These are phyloP conservation scores for Lutjanus argentimaculatus DNA, from an alignment of 2,797 vertebrate species.

Conservation along the genomic window DNA sequence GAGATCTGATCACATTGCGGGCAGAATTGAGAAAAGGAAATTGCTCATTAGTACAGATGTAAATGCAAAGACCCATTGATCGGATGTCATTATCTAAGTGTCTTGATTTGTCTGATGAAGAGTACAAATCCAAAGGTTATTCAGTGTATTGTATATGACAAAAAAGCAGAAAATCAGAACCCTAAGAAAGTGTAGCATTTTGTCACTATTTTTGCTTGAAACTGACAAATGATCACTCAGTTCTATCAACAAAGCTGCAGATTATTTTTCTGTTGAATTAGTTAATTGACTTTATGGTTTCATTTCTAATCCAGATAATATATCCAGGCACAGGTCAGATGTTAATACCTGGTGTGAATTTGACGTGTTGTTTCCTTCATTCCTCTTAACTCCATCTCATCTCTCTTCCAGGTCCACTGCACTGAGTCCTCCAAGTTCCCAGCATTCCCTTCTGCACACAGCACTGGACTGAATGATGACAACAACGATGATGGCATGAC, in stretches of 20 bases:
- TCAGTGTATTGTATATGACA: no score
- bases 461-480: conserved; percentile 77
- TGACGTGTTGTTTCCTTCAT: not conserved
- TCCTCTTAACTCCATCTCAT: not conserved
- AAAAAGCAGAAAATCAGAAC: no score
- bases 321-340: not conserved
- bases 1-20: not conserved
- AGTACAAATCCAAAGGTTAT: no score
- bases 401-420: conserved; percentile 81
- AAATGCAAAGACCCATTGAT: not conserved
- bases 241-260: not conserved
- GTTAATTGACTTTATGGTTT: not conserved
- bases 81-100: no score
- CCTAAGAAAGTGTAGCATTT: no score
- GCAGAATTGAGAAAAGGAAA: not conserved
- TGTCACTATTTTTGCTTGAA: not conserved
- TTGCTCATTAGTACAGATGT: not conserved
- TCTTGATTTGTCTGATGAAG: no score
- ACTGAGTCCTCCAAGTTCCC: conserved; percentile 86
- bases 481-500: conserved; percentile 42
- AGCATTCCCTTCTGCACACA: conserved; percentile 86
- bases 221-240: not conserved
- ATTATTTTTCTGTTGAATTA: not conserved
- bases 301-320: no score
- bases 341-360: not conserved